phyloP scores from a whole-genome alignment of 2,888 invertebrate genomes.

The Spilosoma lubricipeda region DNA sequence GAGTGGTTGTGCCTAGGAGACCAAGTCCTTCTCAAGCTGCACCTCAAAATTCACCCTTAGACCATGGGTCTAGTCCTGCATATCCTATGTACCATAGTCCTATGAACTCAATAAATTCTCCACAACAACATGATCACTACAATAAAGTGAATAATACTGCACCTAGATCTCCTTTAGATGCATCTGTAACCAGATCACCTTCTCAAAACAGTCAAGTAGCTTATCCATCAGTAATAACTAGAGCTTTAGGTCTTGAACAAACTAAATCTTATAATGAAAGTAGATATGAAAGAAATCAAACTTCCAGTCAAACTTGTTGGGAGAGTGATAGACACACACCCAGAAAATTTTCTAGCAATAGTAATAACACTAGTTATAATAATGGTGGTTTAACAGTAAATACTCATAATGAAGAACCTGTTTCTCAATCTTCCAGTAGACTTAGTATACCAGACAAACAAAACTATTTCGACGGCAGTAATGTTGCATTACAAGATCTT shows the following conservation, averaged over 20 bases:
- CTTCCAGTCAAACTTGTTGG: conserved; percentile 85
- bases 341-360: conserved; percentile 82
- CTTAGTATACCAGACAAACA: conserved; percentile 85
- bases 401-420: conserved; percentile 78
- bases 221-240: conserved; percentile 94
- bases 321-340: conserved; percentile 83
- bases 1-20: conserved; percentile 88
- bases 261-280: conserved; percentile 82
- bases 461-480: conserved; percentile 88
- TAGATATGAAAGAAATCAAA: conserved; percentile 84
- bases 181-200: conserved; percentile 88
- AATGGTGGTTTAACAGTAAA: conserved; percentile 81
- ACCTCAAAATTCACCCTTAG: conserved; percentile 90
- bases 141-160: conserved; percentile 83
- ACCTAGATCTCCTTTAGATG: conserved; percentile 90
- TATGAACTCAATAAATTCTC: conserved; percentile 91
- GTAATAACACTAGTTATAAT: conserved; percentile 65
- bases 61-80: conserved; percentile 91
- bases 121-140: conserved; percentile 88
- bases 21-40: conserved; percentile 90
- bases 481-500: conserved; percentile 89
- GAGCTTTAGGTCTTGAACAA: conserved; percentile 89
- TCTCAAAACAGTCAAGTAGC: conserved; percentile 88
- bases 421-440: conserved; percentile 80
- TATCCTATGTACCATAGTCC: conserved; percentile 95